phyloP scores from a whole-genome alignment of 2,797 vertebrate species.

The Gymnopithys bicolor region DNA sequence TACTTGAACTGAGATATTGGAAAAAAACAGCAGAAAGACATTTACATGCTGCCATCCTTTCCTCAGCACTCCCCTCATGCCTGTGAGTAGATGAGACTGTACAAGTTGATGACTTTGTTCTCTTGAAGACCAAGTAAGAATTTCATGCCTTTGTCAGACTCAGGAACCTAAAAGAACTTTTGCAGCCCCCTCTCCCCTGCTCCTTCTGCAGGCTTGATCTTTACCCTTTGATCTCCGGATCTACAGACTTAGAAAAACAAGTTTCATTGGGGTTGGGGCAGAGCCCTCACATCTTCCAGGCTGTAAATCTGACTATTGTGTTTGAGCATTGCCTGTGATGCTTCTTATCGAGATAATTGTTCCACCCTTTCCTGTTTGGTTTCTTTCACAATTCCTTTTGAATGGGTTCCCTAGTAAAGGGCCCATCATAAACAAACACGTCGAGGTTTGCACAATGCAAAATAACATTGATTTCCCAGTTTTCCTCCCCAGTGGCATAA shows the following conservation, averaged over 20 bases:
- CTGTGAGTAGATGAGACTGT: background rate
- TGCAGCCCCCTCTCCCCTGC: background rate
- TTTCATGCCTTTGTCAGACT: background rate
- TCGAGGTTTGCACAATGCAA: slow-evolving; percentile 31
- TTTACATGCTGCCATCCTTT: background rate
- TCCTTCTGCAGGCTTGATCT: slow-evolving; percentile 35
- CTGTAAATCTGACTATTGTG: slow-evolving; percentile 66
- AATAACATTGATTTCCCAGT: slow-evolving; percentile 57
- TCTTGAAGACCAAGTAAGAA: background rate
- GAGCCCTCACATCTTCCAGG: slow-evolving; percentile 45
- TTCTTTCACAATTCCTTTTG: slow-evolving; percentile 68
- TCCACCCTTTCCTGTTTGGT: slow-evolving; percentile 72
- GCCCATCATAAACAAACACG: slow-evolving; percentile 61
- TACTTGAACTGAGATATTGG: background rate
- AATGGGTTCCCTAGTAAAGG: slow-evolving; percentile 52
- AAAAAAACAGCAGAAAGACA: background rate
- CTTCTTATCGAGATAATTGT: slow-evolving; percentile 62
- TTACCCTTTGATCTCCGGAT: slow-evolving; percentile 61
- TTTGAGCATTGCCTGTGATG: slow-evolving; percentile 60
- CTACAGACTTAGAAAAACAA: slow-evolving; percentile 49
- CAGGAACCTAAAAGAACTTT: background rate
- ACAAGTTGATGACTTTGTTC: background rate
- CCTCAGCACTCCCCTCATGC: background rate
- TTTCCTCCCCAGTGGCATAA: background rate
- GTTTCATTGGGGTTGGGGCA: slow-evolving; percentile 17